Base-by-base conservation (phyloP, 1,140 invertebrate genomes). In the Oryctes rhinoceros region DNA sequence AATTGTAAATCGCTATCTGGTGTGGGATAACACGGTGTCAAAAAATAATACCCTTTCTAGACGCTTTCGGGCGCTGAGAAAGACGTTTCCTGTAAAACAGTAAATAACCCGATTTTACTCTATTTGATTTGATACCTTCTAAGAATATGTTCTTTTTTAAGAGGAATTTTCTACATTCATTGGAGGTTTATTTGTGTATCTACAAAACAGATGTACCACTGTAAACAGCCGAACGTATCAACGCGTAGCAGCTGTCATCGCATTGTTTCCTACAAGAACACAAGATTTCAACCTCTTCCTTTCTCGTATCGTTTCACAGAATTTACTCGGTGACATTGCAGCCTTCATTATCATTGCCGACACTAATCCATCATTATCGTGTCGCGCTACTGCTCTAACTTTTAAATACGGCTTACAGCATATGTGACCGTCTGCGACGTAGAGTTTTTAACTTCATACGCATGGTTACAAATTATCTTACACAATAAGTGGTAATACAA, bases 321-420 rank as follows among this genome's bases (percentile, higher is more conserved):
- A 71, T 71, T 71, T 71, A 71, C 65, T 20, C 24, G 18, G 65
- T 35, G 24, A 24, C 65, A 37, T 71, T 71, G 24, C 65, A 9
- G 65, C 65, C 37, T 71, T 71, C 65, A 71, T 71, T 71, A 71
- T 35, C 65, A 35, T 71, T 37, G 65, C 65, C 65, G 65, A 71
- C 65, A 35, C 65, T 71, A 71, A 71, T 71, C 65, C 65, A 71
- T 71, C 65, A 71, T 71, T 71, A 71, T 71, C 65, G 18, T 71
- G 24, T 71, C 65, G 65, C 10, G 13, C 65, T 71, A 71, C 65
- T 24, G 18, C 18, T 30, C 11, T 24, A 37, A 71, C 35, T 71
- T n/a, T n/a, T 35, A 71, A 24, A 71, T 71, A 71, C 35, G 65
- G 35, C 65, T 71, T 71, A 37, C 6, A 71, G 35, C 20, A 71